Conservation (phyloP, 1,140 invertebrate species). For the Procambarus virginalis region DNA sequence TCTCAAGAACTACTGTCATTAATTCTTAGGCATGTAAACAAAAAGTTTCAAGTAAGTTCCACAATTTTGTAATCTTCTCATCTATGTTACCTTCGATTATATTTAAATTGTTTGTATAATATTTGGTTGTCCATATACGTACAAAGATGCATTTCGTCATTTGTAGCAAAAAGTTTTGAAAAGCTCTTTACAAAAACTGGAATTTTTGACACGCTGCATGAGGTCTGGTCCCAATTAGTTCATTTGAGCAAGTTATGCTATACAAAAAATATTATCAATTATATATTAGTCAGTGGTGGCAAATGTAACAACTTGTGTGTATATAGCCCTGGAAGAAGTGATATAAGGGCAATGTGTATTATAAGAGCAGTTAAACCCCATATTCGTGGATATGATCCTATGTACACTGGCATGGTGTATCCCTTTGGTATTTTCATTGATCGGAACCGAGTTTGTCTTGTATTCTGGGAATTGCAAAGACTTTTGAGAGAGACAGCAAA, state of each 20-base stretch:
- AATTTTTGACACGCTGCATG: slow-evolving; percentile 80
- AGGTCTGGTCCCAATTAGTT: no score
- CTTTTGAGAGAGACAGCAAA: slow-evolving; percentile 83
- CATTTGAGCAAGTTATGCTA: no score
- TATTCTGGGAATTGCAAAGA: slow-evolving; percentile 80
- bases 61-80: no score
- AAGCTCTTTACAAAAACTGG: slow-evolving; percentile 82
- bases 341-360: slow-evolving; percentile 80
- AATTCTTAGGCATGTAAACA: no score
- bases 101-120: no score
- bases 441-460: slow-evolving; percentile 81
- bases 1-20: no score
- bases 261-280: no score
- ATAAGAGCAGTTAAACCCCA: slow-evolving; percentile 89
- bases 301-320: slow-evolving; percentile 24
- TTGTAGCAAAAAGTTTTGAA: slow-evolving; percentile 72
- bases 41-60: no score
- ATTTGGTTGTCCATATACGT: no score
- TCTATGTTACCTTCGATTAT: no score
- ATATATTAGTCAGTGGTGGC: not conserved
- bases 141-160: no score
- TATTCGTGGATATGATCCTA: slow-evolving; percentile 78
- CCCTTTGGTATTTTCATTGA: slow-evolving; percentile 60
- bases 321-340: slow-evolving; percentile 74
- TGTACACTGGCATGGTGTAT: slow-evolving; percentile 80